Base-by-base conservation (phyloP, 2,113 vertebrate species). In the Oxyruncus cristatus region DNA sequence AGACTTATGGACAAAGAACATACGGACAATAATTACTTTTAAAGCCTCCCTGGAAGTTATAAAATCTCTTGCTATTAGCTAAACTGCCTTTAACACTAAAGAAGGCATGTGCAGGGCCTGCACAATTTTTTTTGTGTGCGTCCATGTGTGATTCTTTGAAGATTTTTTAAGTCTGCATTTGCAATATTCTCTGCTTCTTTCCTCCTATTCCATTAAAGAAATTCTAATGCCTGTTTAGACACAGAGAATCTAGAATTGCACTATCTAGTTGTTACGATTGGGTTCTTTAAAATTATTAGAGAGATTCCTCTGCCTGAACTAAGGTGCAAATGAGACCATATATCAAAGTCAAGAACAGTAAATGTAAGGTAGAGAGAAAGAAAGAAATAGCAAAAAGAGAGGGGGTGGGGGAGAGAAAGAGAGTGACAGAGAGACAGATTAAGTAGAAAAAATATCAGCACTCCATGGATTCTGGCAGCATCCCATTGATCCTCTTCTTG, bases 41-140 rank as follows among this genome's bases (percentile, higher is more conserved):
- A 95, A 96, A 94, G 63, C 47, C 65, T 95, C 90, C 15, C 56
- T 94, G 88, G 90, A 96, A 96, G 93, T 91, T 92, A 93, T 37
- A 72, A 96, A 96, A 89, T 87, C 91, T 87, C 39, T 87, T 94
- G 56, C 83, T 93, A 81, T 94, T 92, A 92, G 59, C 66, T 59
- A 41, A 88, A 81, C 42, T 84, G 55, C 72, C 79, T 86, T 92
- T 90, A 86, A 91, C 94, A 66, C 39, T 33, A 74, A 52, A 81
- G 75, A 71, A 91, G 37, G 75, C 44, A 37, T 59, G 56, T 71
- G 47, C 35, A 78, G 68, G 37, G 28, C 58, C 79, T 81, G 47
- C n/a, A 72, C 52, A 56, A 23, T 86, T 74, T 80, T 68, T 68
- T 77, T n/a, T 1, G 12, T 90, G n/a, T 93, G 62, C 66, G 47